Conservation (phyloP, 2,797 vertebrate genomes). For the Zenarchopterus dispar region DNA sequence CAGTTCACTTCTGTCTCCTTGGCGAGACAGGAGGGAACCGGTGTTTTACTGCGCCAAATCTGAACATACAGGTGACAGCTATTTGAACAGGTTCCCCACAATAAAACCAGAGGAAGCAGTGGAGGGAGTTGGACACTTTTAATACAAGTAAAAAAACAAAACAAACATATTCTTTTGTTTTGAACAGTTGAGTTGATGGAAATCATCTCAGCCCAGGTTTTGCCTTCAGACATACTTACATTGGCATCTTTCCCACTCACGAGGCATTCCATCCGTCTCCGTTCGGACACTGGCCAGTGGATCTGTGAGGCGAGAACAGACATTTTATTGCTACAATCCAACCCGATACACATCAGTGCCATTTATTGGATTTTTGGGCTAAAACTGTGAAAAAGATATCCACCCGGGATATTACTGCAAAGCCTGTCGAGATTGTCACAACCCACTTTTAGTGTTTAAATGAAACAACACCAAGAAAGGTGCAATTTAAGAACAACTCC, state of each 20-base stretch:
- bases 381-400: constrained; percentile 54
- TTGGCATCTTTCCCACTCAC: constrained; percentile 95
- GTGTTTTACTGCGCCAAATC: constrained; percentile 45
- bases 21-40: constrained; percentile 59
- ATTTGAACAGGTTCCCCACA: constrained; percentile 31
- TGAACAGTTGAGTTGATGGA: constrained; percentile 14
- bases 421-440: constrained; percentile 53
- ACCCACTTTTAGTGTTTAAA: constrained; percentile 61
- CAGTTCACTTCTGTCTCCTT: constrained; percentile 38
- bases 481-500: constrained; percentile 46
- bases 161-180: constrained; percentile 9
- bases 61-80: constrained; percentile 32
- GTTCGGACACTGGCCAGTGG: constrained; percentile 94
- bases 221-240: constrained; percentile 82
- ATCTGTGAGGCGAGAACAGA: constrained; percentile 80
- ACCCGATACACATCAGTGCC: constrained; percentile 54
- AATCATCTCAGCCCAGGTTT: constrained; percentile 32
- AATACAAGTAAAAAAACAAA: neutral
- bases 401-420: constrained; percentile 56
- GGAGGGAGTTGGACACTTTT: constrained; percentile 11
- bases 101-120: constrained; percentile 27
- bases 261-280: constrained; percentile 93
- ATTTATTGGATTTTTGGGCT: constrained; percentile 54
- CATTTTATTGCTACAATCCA: constrained; percentile 60
- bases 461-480: constrained; percentile 39